These are phyloP conservation scores for Siniperca knerii DNA, from an alignment of 2,113 vertebrate species.

Conservation along the genomic window DNA sequence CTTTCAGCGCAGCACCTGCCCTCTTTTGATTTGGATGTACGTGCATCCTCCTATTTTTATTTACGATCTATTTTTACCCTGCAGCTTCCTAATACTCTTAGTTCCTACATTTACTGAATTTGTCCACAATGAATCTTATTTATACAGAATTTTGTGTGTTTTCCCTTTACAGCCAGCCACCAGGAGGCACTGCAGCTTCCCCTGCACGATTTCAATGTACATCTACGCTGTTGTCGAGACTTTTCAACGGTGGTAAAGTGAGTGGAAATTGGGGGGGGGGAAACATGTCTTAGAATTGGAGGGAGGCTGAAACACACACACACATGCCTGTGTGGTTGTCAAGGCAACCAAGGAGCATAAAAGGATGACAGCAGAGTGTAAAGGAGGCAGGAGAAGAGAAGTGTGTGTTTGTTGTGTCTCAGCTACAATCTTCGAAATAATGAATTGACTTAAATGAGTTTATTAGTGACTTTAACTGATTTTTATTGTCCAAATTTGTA, in stretches of 20 bases:
- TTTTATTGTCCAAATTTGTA: background rate
- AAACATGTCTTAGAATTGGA: constrained; percentile 2
- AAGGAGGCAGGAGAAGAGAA: background rate
- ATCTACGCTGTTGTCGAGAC: background rate
- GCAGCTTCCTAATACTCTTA: background rate
- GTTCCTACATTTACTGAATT: background rate
- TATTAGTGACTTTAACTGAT: background rate
- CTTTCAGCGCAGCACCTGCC: no score
- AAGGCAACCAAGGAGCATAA: constrained; percentile 40
- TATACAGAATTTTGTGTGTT: background rate
- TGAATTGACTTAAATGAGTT: background rate
- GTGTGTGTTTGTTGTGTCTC: background rate
- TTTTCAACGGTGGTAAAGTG: background rate
- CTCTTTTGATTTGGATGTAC: no score
- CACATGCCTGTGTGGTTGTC: constrained; percentile 43
- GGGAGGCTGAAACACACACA: background rate
- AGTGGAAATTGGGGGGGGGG: background rate
- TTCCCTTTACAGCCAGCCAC: background rate
- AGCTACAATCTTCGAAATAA: background rate
- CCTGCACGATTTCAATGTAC: background rate
- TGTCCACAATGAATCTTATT: background rate
- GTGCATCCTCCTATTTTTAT: no score
- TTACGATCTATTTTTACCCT: background rate
- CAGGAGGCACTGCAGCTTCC: constrained; percentile 30
- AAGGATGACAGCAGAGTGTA: constrained; percentile 13